Conservation (phyloP, 2,113 vertebrate species). For the Neodontobutis hainanensis region DNA sequence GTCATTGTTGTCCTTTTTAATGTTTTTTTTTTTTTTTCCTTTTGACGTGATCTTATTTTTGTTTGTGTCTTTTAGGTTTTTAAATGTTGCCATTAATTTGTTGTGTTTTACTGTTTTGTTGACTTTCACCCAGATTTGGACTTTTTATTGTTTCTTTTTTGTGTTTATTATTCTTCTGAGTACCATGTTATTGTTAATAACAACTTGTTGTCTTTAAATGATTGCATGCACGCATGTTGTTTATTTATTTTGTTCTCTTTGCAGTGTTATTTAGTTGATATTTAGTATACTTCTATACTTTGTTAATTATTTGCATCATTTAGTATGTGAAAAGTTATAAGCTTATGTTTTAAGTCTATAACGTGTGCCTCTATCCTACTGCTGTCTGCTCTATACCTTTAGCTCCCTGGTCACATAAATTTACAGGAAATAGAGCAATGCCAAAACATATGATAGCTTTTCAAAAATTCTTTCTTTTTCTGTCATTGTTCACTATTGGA, state of each 20-base stretch:
- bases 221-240: neutral
- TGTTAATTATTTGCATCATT: too few relatives aligned
- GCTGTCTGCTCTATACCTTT: too few relatives aligned
- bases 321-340: neutral
- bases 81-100: neutral
- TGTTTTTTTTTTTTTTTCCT: too few relatives aligned
- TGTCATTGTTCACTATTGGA: slow-evolving; percentile 47
- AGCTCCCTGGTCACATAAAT: slow-evolving; percentile 47
- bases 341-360: slow-evolving; percentile 27
- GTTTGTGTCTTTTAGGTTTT: too few relatives aligned
- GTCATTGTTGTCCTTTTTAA: too few relatives aligned
- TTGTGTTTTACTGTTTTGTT: neutral
- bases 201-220: neutral
- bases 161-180: neutral
- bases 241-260: neutral
- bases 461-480: slow-evolving; percentile 27
- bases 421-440: slow-evolving; percentile 39
- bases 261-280: too few relatives aligned
- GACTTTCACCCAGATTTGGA: neutral
- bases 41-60: too few relatives aligned
- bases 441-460: slow-evolving; percentile 43
- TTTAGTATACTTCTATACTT: too few relatives aligned
- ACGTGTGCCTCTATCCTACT: too few relatives aligned
- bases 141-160: too few relatives aligned
- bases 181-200: neutral